phyloP scores from a whole-genome alignment of 1,140 invertebrate species.

The Drosophila navojoa region DNA sequence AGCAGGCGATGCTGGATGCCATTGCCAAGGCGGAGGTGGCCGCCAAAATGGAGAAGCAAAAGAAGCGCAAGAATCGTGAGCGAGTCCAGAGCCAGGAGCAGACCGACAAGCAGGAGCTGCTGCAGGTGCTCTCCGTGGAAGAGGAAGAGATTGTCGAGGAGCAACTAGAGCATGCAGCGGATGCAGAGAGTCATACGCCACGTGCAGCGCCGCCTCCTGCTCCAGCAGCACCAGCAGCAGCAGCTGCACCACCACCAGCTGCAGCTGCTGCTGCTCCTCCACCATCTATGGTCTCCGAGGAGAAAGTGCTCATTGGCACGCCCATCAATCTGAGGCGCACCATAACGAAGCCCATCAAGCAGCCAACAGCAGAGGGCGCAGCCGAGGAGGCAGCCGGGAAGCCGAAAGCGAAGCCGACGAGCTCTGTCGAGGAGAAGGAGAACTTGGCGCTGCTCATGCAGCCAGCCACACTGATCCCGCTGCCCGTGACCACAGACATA shows the following conservation, averaged over 20 bases:
- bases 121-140: slow-evolving; percentile 61
- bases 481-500: slow-evolving; percentile 78
- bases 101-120: slow-evolving; percentile 29
- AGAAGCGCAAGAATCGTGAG: slow-evolving; percentile 67
- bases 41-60: slow-evolving; percentile 84
- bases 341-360: slow-evolving; percentile 67
- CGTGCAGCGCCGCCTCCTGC: slow-evolving; percentile 18
- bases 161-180: slow-evolving; percentile 5
- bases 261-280: background rate
- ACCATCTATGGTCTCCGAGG: slow-evolving; percentile 51
- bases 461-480: slow-evolving; percentile 82
- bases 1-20: slow-evolving; percentile 85
- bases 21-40: slow-evolving; percentile 85
- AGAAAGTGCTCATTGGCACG: slow-evolving; percentile 79
- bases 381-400: background rate
- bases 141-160: slow-evolving; percentile 39
- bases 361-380: background rate
- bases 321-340: slow-evolving; percentile 79
- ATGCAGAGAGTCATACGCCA: slow-evolving; percentile 26
- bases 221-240: background rate
- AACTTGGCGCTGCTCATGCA: slow-evolving; percentile 84
- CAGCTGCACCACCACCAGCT: background rate
- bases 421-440: slow-evolving; percentile 52
- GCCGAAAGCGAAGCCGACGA: slow-evolving; percentile 8
- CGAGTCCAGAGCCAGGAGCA: slow-evolving; percentile 26